Evolutionary conservation across 2,888 invertebrate species (phyloP).

Genomic region (Lucinisca nassula): DNA sequence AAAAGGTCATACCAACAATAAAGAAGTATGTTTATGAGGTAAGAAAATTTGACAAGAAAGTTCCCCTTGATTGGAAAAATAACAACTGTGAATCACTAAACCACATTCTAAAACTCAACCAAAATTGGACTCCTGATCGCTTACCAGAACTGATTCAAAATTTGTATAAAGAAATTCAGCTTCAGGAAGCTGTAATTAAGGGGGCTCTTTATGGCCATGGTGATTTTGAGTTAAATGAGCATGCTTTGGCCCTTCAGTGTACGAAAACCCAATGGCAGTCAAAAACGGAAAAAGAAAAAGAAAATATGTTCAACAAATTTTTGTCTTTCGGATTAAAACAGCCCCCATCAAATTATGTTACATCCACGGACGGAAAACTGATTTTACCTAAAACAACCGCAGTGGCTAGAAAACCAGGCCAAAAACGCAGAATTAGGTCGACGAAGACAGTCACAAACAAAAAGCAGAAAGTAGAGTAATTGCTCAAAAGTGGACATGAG

Average conservation of each 20-base stretch:
- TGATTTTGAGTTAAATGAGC: slow-evolving; percentile 5
- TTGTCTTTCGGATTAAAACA: not conserved
- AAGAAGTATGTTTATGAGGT: slow-evolving; percentile 15
- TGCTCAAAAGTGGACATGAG: too few relatives aligned
- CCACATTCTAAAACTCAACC: slow-evolving; percentile 43
- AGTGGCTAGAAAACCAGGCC: slow-evolving; percentile 24
- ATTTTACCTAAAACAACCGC: slow-evolving; percentile 21
- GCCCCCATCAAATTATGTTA: not conserved
- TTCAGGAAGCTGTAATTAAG: slow-evolving; percentile 33
- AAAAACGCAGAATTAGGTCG: slow-evolving; percentile 2
- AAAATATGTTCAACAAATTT: slow-evolving; percentile 4
- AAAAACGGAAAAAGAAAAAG: slow-evolving; percentile 21
- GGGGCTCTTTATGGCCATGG: slow-evolving; percentile 41
- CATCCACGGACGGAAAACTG: not conserved
- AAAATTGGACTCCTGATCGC: slow-evolving; percentile 40
- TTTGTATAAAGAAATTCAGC: slow-evolving; percentile 25
- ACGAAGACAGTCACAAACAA: not conserved
- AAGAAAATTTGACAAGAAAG: not conserved
- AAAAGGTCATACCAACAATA: slow-evolving; percentile 35
- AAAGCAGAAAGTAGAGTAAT: not conserved
- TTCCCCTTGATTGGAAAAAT: slow-evolving; percentile 40
- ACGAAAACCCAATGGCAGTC: not conserved
- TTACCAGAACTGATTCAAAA: slow-evolving; percentile 38
- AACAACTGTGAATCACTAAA: slow-evolving; percentile 49
- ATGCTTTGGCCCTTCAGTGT: not conserved